phyloP scores from a whole-genome alignment of 1,140 invertebrate species.

The Samia ricini region DNA sequence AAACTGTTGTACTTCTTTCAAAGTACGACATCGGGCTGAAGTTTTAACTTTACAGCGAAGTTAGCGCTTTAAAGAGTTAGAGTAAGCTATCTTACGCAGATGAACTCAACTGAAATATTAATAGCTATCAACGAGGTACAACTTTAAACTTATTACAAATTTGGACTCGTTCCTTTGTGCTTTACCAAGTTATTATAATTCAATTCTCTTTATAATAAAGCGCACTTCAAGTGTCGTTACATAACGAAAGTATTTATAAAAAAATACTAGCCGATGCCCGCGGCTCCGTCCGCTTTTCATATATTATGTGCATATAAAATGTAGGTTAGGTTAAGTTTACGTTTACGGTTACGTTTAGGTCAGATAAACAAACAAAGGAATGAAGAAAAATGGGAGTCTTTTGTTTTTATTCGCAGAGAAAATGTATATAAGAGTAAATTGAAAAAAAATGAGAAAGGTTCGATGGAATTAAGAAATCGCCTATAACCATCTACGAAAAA shows the following conservation, averaged over 20 bases:
- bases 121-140: slow-evolving; percentile 9
- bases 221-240: not conserved
- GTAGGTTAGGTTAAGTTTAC: too few relatives aligned
- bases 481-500: too few relatives aligned
- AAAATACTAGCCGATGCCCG: not conserved
- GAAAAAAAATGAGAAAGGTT: too few relatives aligned
- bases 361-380: too few relatives aligned
- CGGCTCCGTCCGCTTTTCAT: too few relatives aligned
- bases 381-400: too few relatives aligned
- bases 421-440: too few relatives aligned
- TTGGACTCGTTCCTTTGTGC: not conserved
- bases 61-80: slow-evolving; percentile 19
- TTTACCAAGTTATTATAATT: not conserved
- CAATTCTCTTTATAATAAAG: not conserved
- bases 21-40: slow-evolving; percentile 8
- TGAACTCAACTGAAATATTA: slow-evolving; percentile 13
- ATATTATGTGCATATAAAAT: too few relatives aligned
- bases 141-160: slow-evolving; percentile 1
- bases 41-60: slow-evolving; percentile 20
- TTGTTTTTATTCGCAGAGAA: too few relatives aligned
- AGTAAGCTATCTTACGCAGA: slow-evolving; percentile 11
- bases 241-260: not conserved
- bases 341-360: too few relatives aligned
- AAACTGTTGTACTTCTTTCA: not conserved
- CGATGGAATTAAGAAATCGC: too few relatives aligned